Base-by-base conservation (phyloP, 2,888 invertebrate species). In the Xanthorhoe spadicearia region DNA sequence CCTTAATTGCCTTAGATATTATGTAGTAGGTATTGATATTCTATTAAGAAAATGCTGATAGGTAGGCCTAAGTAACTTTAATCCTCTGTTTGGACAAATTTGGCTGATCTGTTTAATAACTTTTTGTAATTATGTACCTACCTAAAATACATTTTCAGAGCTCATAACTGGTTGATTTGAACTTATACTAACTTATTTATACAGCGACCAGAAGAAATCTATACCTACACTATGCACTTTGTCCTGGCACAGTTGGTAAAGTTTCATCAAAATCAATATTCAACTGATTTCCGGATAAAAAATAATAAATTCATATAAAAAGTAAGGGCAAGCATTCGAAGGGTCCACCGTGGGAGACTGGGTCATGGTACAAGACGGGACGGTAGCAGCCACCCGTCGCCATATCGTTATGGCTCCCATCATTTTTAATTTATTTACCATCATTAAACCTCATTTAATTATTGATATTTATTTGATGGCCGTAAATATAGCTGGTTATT, bases 331-430 rank as follows among this genome's bases (percentile, higher is more conserved):
- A 56, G 73, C 79, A 84, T 83, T 75, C 57, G 55, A 67, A 70
- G 74, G 74, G 71, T 72, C 72, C 61, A 69, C 70, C 76, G 78
- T 79, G 80, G 78, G 80, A 84, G 72, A 77, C 72, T 79, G 19
- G 56, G 19, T 19, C 57, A 35, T 23, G n/a, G 38, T 18, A 58
- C 38, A 43, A 43, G 38, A 46, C 32, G 57, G 65, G 70, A 52
- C 68, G 60, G 65, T 62, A 74, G 68, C 73, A 64, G 77, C 78
- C 79, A 79, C 86, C 86, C 76, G 78, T 76, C 69, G 76, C 69
- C 80, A 80, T 80, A 81, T 81, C 86, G 82, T 85, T 84, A 62
- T 82, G 10, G 77, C 70, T 69, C 77, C 74, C 55, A 79, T 76
- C 75, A 78, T 77, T 80, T 80, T 76, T 78, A 79, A 80, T 81